Evolutionary conservation across 2,797 vertebrate species (phyloP).

Genomic region (Gymnocypris eckloni): DNA sequence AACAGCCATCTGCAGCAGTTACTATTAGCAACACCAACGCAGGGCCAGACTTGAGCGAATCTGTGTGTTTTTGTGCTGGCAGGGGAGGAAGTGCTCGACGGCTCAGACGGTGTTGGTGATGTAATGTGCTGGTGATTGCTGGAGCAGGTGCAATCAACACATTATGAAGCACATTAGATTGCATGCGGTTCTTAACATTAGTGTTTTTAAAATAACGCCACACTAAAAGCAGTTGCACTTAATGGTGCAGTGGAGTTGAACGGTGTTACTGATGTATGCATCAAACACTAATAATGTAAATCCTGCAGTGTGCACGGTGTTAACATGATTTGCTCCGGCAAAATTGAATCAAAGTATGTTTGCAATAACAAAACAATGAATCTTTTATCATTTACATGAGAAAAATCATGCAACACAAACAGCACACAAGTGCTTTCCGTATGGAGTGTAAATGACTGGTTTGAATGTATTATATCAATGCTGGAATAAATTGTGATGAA

Average conservation of each 20-base stretch:
- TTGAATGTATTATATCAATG: not conserved
- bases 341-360: not conserved
- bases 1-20: conserved; percentile 64
- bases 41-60: conserved; percentile 25
- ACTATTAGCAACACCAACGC: conserved; percentile 63
- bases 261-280: not conserved
- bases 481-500: not conserved
- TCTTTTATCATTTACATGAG: not conserved
- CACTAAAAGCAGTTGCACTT: not conserved
- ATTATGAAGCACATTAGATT: not conserved
- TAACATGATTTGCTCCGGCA: not conserved
- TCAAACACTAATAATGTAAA: not conserved
- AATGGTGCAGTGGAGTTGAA: not conserved
- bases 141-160: conserved; percentile 17
- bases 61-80: conserved; percentile 23
- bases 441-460: not conserved
- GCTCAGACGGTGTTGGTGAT: not conserved
- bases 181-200: not conserved
- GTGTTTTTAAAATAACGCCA: not conserved
- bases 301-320: not conserved
- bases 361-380: not conserved
- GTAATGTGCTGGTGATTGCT: conserved; percentile 24
- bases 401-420: not conserved
- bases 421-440: not conserved
- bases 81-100: conserved; percentile 1